Conservation (phyloP, 2,888 invertebrate species). For the Sturmia bella region DNA sequence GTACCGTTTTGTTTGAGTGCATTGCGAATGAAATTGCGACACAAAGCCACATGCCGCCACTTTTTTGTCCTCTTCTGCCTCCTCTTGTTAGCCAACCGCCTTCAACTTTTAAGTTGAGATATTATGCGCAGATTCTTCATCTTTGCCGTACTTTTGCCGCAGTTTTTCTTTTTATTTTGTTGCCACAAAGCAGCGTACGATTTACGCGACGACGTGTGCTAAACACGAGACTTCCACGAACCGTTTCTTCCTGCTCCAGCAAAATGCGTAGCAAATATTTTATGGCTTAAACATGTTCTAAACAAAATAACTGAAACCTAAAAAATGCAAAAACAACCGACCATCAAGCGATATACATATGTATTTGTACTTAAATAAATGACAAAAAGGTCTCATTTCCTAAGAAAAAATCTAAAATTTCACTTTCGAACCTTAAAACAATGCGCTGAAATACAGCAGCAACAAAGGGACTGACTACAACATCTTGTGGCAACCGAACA, state of each 20-base stretch:
- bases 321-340: slow-evolving; percentile 9
- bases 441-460: background rate
- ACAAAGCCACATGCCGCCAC: slow-evolving; percentile 78
- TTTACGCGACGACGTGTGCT: slow-evolving; percentile 80
- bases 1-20: slow-evolving; percentile 81
- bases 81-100: slow-evolving; percentile 55
- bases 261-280: slow-evolving; percentile 71
- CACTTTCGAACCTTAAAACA: slow-evolving; percentile 34
- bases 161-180: slow-evolving; percentile 39
- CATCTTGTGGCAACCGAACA: too few species aligned
- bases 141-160: slow-evolving; percentile 54
- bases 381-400: slow-evolving; percentile 54
- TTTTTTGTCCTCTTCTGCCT: slow-evolving; percentile 1
- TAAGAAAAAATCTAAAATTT: slow-evolving; percentile 49
- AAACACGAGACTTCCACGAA: slow-evolving; percentile 82
- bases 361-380: slow-evolving; percentile 45
- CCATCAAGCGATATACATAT: background rate
- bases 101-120: slow-evolving; percentile 64
- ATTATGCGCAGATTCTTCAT: slow-evolving; percentile 65
- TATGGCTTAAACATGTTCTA: slow-evolving; percentile 68
- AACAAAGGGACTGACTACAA: too few species aligned
- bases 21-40: slow-evolving; percentile 79
- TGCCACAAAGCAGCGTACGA: slow-evolving; percentile 73
- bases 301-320: slow-evolving; percentile 52
- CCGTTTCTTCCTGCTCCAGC: slow-evolving; percentile 67